Base-by-base conservation (phyloP, 2,888 invertebrate species). In the Lasius fuliginosus region DNA sequence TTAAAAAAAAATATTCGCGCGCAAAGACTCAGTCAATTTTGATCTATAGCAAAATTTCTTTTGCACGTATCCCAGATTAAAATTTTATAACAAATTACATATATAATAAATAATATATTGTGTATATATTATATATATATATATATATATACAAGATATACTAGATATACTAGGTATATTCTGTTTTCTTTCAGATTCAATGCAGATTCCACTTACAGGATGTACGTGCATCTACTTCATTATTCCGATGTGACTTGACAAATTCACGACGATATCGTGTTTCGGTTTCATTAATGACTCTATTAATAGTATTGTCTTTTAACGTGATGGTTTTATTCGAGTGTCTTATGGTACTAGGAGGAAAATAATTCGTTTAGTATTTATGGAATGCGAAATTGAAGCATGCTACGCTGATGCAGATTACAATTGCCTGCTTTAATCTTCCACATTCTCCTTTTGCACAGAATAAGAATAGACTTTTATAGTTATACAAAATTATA, bases 201-300 rank as follows among this genome's bases (percentile, higher is more conserved):
- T 33, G 33, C 46, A 36, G 64, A 75, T 33, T 76, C 11, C 27
- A 8, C 3, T 58, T 42, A 40, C 27, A 60, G 18, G 33, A n/a
- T 30, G 33, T 75, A 75, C 75, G 76, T 65, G 65, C 65, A 36
- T 53, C 49, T 36, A 53, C 27, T 65, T 64, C 53, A 76, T 76
- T 65, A 76, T 76, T 65, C 27, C 36, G 49, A 65, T 65, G 76
- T 65, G 49, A 65, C 76, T 76, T 49, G 23, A 49, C 27, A 42
- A 42, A 74, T 23, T 15, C 15, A 23, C 64, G 30, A 15, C 23
- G 33, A 46, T n/a, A 12, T 33, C 23, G 1, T 15, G 23, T 49
- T 36, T 33, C 33, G 33, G 6, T 75, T 64, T 11, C 64, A 65
- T 65, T 76, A 65, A 53, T 36, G 23, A 23, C 36, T 65, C 49